Conservation (phyloP, 1,140 invertebrate genomes). For the Aphaenogaster rudis region DNA sequence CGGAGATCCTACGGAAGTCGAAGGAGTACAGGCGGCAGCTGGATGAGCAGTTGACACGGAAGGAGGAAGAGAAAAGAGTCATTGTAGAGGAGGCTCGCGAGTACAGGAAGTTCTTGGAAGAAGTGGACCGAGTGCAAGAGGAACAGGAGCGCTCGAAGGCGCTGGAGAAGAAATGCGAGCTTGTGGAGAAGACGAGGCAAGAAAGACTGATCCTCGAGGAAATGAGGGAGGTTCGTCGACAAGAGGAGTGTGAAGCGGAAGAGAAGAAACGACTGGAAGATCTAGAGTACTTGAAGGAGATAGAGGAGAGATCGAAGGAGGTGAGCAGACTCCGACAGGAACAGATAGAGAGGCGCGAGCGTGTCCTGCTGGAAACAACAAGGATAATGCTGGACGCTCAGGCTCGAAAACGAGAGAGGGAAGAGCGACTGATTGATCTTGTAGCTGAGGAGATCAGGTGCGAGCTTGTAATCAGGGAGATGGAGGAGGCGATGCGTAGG, state of each 20-base stretch:
- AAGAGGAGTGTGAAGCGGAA: conserved; percentile 57
- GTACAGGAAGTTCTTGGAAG: conserved; percentile 72
- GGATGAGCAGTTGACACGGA: conserved; percentile 72
- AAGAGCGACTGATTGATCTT: conserved; percentile 75
- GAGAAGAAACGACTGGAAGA: conserved; percentile 49
- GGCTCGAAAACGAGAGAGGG: conserved; percentile 58
- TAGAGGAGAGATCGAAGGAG: conserved; percentile 58
- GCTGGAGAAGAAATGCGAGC: conserved; percentile 46
- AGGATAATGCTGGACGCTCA: conserved; percentile 68
- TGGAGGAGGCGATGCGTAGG: conserved; percentile 51
- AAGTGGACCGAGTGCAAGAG: conserved; percentile 74
- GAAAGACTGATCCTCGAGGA: conserved; percentile 70
- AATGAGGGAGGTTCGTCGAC: conserved; percentile 57
- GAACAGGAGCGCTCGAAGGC: conserved; percentile 57
- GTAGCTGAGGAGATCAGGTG: conserved; percentile 74
- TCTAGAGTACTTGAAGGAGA: conserved; percentile 63
- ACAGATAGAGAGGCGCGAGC: conserved; percentile 61
- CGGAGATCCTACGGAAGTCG: not conserved
- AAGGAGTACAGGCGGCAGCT: conserved; percentile 71
- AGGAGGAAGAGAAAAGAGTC: conserved; percentile 52
- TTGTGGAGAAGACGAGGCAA: conserved; percentile 64
- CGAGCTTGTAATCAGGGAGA: conserved; percentile 63
- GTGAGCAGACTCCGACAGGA: conserved; percentile 33
- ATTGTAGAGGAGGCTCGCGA: conserved; percentile 62
- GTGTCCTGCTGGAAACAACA: conserved; percentile 61